These are phyloP conservation scores for Nothobranchius furzeri DNA, from an alignment of 2,113 vertebrate genomes.

Conservation along the genomic window DNA sequence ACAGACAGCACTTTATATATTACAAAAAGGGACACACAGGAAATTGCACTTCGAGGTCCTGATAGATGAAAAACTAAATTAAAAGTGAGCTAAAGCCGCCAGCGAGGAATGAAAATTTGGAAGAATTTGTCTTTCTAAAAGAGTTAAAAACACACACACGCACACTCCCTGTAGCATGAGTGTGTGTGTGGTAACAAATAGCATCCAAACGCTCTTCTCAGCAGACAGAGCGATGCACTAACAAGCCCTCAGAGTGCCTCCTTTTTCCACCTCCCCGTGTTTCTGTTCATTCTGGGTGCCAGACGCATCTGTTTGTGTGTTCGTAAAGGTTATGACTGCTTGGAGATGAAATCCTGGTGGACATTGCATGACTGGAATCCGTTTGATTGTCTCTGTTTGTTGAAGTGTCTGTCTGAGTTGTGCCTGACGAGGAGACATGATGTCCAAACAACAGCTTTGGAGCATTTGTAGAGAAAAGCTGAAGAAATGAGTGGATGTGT, in stretches of 20 bases:
- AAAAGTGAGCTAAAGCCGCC: slow-evolving; percentile 23
- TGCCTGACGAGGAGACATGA: slow-evolving; percentile 31
- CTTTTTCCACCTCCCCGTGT: slow-evolving; percentile 32
- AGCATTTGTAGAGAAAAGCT: background rate
- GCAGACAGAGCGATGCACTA: slow-evolving; percentile 40
- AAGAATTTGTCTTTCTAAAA: background rate
- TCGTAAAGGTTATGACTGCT: slow-evolving; percentile 24
- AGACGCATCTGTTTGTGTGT: slow-evolving; percentile 47
- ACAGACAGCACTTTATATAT: slow-evolving; percentile 35
- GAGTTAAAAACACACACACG: slow-evolving; percentile 8
- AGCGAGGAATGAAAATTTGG: slow-evolving; percentile 32
- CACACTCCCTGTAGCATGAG: no score
- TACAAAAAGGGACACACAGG: background rate
- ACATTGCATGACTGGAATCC: slow-evolving; percentile 46
- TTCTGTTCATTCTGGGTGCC: slow-evolving; percentile 39
- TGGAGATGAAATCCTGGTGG: slow-evolving; percentile 43
- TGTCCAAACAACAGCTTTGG: slow-evolving; percentile 16
- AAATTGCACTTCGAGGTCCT: slow-evolving; percentile 49
- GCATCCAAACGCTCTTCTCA: slow-evolving; percentile 17
- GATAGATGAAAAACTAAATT: slow-evolving; percentile 54
- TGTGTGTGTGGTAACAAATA: slow-evolving; percentile 10
- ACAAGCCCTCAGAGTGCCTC: slow-evolving; percentile 52
- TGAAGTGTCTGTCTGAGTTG: slow-evolving; percentile 24
- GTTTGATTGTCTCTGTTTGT: slow-evolving; percentile 7
- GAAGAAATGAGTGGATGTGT: background rate